phyloP scores from a whole-genome alignment of 2,113 vertebrate genomes.

The Tragelaphus imberbis region DNA sequence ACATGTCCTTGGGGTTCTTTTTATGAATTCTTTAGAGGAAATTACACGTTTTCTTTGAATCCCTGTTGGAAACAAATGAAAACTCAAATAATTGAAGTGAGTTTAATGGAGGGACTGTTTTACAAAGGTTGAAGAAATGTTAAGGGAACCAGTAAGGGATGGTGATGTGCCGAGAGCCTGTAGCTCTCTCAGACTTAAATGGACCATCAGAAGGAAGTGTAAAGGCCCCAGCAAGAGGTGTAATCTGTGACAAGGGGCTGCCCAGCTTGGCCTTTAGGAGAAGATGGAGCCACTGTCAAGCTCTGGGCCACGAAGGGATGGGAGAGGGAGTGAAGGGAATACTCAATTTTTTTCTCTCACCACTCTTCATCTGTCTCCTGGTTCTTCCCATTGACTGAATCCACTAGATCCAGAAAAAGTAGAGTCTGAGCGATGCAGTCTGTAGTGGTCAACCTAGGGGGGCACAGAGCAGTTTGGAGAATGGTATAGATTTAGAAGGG shows the following conservation, averaged over 20 bases:
- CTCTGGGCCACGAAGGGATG: neutral
- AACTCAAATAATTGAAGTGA: slow-evolving; percentile 14
- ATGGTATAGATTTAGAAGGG: neutral
- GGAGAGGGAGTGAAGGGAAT: neutral
- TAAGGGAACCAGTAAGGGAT: neutral
- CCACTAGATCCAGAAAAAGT: neutral
- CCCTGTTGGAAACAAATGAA: neutral
- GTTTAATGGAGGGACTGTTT: slow-evolving; percentile 8
- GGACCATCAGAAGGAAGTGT: neutral
- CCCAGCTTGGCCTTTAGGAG: neutral
- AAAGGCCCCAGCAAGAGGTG: neutral
- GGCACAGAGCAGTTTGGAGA: neutral
- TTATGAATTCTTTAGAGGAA: neutral
- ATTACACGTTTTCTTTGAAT: slow-evolving; percentile 14
- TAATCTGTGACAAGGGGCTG: neutral
- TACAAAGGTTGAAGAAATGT: neutral
- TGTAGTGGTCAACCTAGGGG: neutral
- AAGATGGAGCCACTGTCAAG: neutral
- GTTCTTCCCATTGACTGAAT: neutral
- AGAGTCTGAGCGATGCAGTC: neutral
- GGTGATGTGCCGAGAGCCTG: neutral
- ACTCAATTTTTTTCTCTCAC: neutral
- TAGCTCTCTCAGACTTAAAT: neutral
- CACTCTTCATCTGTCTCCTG: neutral
- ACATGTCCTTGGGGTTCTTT: neutral